Evolutionary conservation across 2,888 invertebrate genomes (phyloP), one percentile per base, ranked within the genome.

Genomic region (Axea sp.): DNA sequence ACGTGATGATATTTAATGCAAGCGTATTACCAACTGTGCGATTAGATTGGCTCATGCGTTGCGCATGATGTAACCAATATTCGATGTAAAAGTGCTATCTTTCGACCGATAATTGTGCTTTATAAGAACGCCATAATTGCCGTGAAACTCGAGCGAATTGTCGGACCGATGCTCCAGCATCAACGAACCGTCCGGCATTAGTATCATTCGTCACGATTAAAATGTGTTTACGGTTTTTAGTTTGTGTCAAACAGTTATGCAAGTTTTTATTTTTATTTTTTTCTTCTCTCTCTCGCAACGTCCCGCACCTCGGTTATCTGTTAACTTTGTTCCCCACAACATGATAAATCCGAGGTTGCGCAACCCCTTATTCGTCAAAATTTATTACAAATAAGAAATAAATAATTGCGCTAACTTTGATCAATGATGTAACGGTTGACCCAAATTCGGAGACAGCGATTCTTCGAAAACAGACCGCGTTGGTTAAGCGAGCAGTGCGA

Each of bases 381-480:
- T 28, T 64, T 64, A 31, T n/a, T n/a, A n/a, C n/a, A 64, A 22
- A 51, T 64, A 51, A 64, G 51, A 51, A 64, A 41, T 37, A 60
- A 60, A 60, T 22, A 33, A 59, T 31, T 37, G 22, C 24, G 39
- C 19, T 57, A 11, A 39, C 43, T 30, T 12, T 67, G 67, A 67
- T 57, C 49, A 57, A 59, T 33, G 39, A 33, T 68, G 67, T 51
- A 39, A 68, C 24, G 51, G 43, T 68, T 51, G 67, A 68, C 67
- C 67, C 35, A 51, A 68, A 59, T 68, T 41, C 49, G 30, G 41
- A 41, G 67, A 68, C 49, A 59, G 33, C 39, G 47, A 49, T 24
- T 39, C 30, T 41, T 41, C 31, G 31, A 15, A 49, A 53, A 53
- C 28, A n/a, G n/a, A 28, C 28, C 9, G 31, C 3, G n/a, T n/a